Conservation (phyloP, 2,888 invertebrate genomes). For the Cephus sareptanus region DNA sequence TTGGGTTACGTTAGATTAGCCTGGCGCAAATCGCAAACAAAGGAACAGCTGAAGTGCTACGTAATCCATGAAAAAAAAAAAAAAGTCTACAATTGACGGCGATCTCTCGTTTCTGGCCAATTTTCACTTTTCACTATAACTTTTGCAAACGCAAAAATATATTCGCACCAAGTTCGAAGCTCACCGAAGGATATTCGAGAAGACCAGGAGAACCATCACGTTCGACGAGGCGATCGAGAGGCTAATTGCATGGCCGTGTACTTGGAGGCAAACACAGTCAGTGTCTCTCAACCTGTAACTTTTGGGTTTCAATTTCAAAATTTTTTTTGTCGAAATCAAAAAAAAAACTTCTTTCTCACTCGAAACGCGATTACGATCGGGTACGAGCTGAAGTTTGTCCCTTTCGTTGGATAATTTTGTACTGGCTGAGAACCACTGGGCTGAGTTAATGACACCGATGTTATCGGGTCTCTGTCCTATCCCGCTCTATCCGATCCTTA, state of each 20-base stretch:
- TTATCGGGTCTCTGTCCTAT: slow-evolving; percentile 8
- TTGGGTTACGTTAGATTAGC: neutral
- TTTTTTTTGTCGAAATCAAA: neutral
- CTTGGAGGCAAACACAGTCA: neutral
- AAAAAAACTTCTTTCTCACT: neutral
- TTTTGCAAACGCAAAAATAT: neutral
- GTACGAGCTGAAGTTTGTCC: neutral
- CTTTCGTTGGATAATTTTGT: neutral
- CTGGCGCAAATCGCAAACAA: neutral
- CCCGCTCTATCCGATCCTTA: slow-evolving; percentile 3
- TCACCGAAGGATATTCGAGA: neutral
- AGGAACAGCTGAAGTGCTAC: neutral
- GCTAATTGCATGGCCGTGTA: slow-evolving; percentile 4
- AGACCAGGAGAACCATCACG: neutral
- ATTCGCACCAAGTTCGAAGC: neutral
- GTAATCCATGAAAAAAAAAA: neutral
- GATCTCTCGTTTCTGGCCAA: neutral
- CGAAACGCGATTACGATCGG: neutral
- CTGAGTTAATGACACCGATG: slow-evolving; percentile 6
- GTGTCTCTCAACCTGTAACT: neutral
- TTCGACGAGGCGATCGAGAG: slow-evolving; percentile 7
- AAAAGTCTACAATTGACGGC: neutral
- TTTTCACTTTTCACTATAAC: neutral
- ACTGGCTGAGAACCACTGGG: neutral
- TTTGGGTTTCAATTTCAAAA: neutral